Evolutionary conservation across 2,797 vertebrate genomes (phyloP), one percentile per base, ranked within the genome.

Genomic region (Naso thynnoides): DNA sequence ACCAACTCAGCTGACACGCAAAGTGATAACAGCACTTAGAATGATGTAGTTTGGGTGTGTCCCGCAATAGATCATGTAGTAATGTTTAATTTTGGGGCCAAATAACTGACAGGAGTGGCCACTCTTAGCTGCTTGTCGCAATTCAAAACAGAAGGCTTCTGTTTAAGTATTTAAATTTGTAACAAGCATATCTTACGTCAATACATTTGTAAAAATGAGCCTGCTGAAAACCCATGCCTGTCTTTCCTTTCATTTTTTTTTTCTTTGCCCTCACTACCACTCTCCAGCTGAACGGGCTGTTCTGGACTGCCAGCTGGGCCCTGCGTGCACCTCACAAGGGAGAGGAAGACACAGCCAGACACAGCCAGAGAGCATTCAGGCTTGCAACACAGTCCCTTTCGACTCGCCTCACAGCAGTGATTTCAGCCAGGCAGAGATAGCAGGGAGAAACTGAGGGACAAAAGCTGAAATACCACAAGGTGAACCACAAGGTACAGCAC

Each of bases 261-360:
- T 39, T 47, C 36, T 49, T 16, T n/a, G 18, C 31, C 24, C 50
- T 66, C 47, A 31, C 57, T 44, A 53, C 50, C 36, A 44, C 67
- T 79, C 54, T 76, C 57, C 63, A 85, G 87, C 82, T 88, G 88
- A 88, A 88, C 70, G 21, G 72, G 57, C 77, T 84, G 82, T 86
- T 81, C 87, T 83, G 52, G 86, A 77, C 78, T 82, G 88, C 90
- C 92, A 90, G 90, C 89, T 92, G 90, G 84, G 84, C 73, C 73
- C 79, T 84, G 74, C 62, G 42, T 85, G 82, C 82, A 76, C 75
- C 82, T 84, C 88, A 75, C 58, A 41, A 78, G 81, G 71, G 83
- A 85, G 70, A 80, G 73, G 75, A 85, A 74, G 74, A 85, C 78
- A 81, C 85, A 88, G 74, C 58, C 67, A 84, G 75, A 79, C 52